Conservation (phyloP, 2,888 invertebrate genomes). For the Stenoptilia bipunctidactyla region DNA sequence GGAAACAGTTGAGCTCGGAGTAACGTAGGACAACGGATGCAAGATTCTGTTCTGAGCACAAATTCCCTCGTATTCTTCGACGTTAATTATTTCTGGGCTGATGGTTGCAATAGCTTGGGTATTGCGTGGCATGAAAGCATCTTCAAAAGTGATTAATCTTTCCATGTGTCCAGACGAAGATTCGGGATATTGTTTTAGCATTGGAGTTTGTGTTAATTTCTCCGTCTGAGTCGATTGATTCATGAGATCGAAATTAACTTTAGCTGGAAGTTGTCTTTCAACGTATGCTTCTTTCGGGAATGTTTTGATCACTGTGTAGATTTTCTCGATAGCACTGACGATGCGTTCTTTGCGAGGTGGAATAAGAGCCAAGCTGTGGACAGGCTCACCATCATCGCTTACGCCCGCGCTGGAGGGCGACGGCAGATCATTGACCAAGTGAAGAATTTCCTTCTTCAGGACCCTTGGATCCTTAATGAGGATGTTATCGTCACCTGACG, state of each 20-base stretch:
- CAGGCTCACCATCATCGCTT: conserved; percentile 7
- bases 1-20: too few species aligned
- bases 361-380: conserved; percentile 32
- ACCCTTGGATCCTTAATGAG: too few species aligned
- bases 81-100: neutral
- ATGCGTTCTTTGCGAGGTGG: conserved; percentile 42
- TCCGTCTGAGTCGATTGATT: neutral
- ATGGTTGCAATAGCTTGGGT: too few species aligned
- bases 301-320: conserved; percentile 35
- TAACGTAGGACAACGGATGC: too few species aligned
- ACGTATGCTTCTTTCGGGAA: neutral
- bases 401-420: conserved; percentile 20
- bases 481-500: neutral
- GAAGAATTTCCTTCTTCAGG: conserved; percentile 77
- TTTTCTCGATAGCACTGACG: conserved; percentile 43
- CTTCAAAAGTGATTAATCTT: neutral
- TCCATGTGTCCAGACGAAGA: neutral
- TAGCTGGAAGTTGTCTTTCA: neutral
- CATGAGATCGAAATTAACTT: neutral
- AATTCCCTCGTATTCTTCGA: neutral
- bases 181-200: too few species aligned
- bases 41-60: too few species aligned
- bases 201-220: neutral
- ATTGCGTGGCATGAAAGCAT: neutral
- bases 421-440: conserved; percentile 62